These are phyloP conservation scores for Neuroterus valhalla DNA, from an alignment of 1,140 invertebrate genomes.

Conservation along the genomic window DNA sequence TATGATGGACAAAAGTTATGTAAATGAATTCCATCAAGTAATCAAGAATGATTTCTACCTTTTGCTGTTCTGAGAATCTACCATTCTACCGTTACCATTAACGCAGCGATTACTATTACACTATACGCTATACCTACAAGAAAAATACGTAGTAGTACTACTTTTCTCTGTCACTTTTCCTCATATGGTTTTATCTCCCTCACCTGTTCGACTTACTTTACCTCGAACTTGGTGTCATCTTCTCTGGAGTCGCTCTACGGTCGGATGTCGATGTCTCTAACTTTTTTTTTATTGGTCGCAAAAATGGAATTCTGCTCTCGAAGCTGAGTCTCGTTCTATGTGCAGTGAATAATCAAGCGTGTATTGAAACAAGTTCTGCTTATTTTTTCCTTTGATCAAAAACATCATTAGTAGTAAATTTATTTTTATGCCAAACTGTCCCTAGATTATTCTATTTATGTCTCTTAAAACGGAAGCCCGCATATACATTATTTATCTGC, in stretches of 20 bases:
- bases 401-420: slow-evolving; percentile 1
- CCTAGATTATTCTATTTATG: slow-evolving; percentile 4
- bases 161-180: slow-evolving; percentile 12
- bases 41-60: neutral
- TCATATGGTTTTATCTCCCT: slow-evolving; percentile 16
- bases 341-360: slow-evolving; percentile 18
- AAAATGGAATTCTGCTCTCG: neutral
- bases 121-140: slow-evolving; percentile 9
- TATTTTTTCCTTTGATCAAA: neutral
- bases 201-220: slow-evolving; percentile 4
- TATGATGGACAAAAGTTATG: neutral
- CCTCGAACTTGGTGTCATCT: neutral
- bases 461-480: neutral
- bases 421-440: neutral
- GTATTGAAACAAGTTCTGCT: slow-evolving; percentile 5
- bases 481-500: neutral
- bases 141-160: slow-evolving; percentile 1
- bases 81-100: slow-evolving; percentile 26
- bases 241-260: neutral
- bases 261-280: slow-evolving; percentile 1
- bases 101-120: neutral
- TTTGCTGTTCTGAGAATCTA: slow-evolving; percentile 11
- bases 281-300: neutral
- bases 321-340: slow-evolving; percentile 3
- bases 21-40: no score